Evolutionary conservation across 2,888 invertebrate species (phyloP).

Genomic region (Cheilosia vulpina): DNA sequence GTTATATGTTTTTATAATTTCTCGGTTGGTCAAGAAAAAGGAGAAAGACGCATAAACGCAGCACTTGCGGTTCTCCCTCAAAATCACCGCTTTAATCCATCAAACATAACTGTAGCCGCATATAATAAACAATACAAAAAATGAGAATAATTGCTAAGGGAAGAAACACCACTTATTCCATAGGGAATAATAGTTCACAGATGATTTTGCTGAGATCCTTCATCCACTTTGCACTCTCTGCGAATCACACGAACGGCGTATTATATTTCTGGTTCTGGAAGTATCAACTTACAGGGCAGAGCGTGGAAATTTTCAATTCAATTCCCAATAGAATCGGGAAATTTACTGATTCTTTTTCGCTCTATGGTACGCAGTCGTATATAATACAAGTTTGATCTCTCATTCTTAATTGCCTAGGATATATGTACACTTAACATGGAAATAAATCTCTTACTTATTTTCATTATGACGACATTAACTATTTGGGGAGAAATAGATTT

Average conservation of each 20-base stretch:
- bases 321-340: conserved; percentile 60
- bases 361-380: conserved; percentile 12
- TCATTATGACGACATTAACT: conserved; percentile 35
- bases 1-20: too few relatives aligned
- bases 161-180: conserved; percentile 56
- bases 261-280: conserved; percentile 59
- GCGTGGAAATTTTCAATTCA: conserved; percentile 66
- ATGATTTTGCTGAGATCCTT: conserved; percentile 64
- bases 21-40: too few relatives aligned
- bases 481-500: background rate
- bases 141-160: conserved; percentile 59
- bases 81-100: conserved; percentile 11
- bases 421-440: background rate
- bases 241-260: conserved; percentile 43
- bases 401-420: conserved; percentile 9
- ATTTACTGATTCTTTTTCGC: conserved; percentile 64
- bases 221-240: conserved; percentile 65
- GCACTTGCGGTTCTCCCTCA: background rate
- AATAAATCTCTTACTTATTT: conserved; percentile 49
- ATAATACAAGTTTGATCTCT: background rate
- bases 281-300: conserved; percentile 65
- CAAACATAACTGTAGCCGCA: conserved; percentile 29
- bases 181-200: conserved; percentile 65
- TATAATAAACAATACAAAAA: conserved; percentile 62
- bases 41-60: too few relatives aligned